Conservation (phyloP, 1,140 invertebrate species). For the Medauroidea extradentata region DNA sequence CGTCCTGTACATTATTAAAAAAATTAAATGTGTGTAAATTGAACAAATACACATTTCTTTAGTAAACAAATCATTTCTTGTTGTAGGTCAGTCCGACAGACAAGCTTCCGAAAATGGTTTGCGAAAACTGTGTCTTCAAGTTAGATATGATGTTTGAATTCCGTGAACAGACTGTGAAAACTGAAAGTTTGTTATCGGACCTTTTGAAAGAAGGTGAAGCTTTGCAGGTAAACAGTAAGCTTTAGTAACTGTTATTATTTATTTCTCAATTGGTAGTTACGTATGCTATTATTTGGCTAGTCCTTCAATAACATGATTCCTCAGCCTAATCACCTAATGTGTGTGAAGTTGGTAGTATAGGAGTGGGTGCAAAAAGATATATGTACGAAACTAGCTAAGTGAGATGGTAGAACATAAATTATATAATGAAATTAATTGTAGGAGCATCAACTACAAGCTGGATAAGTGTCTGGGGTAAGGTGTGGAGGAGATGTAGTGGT, state of each 20-base stretch:
- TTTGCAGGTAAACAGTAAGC: neutral
- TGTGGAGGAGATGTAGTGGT: no score
- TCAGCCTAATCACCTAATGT: neutral
- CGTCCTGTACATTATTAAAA: constrained; percentile 2
- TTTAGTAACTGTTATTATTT: no score
- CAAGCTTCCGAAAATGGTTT: constrained; percentile 56
- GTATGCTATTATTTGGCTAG: no score
- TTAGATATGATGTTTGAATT: constrained; percentile 55
- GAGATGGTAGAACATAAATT: no score
- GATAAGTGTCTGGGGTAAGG: no score
- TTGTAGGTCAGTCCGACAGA: constrained; percentile 51
- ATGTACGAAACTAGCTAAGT: no score
- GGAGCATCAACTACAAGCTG: no score
- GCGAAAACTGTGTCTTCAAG: constrained; percentile 54
- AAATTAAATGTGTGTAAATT: neutral
- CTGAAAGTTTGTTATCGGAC: constrained; percentile 50
- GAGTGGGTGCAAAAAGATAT: no score
- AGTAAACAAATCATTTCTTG: no score
- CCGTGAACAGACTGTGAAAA: constrained; percentile 51
- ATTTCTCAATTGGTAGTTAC: no score
- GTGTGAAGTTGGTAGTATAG: neutral
- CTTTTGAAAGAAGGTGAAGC: constrained; percentile 39
- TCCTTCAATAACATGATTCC: neutral
- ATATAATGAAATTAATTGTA: no score
- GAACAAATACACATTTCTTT: neutral